Base-by-base conservation (phyloP, 2,797 vertebrate genomes). In the Sparidentex hasta region DNA sequence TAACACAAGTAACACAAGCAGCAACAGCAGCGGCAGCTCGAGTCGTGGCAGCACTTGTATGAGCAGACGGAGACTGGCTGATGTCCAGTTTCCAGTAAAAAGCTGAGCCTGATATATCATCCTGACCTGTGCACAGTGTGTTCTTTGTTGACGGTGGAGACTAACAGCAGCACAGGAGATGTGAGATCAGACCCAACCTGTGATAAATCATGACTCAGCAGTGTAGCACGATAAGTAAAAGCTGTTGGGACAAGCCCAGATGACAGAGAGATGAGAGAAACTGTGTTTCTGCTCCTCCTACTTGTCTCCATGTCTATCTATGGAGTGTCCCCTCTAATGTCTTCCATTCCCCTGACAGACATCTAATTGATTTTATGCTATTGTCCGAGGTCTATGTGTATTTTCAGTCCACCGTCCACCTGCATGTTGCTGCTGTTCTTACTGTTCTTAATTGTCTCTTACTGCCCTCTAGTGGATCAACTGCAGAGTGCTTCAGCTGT, bases 111-210 rank as follows among this genome's bases (percentile, higher is more conserved):
- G 65, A 72, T 52, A 50, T 21, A 84, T 78, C 48, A 74, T 61
- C 27, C 71, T 78, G 81, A 85, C 55, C 70, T 54, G 63, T 81
- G 84, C 57, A 88, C 80, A 87, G 71, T 38, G 38, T 87, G 88
- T 93, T 88, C 87, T 86, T 68, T 90, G 65, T 84, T 91, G 87
- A 85, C 77, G 80, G 65, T 58, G 78, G 54, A 81, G 76, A 29
- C 54, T 51, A 68, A 54, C 64, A 84, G 69, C 61, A 71, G 66
- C 66, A 56, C 66, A 54, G 61, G 67, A 75, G 67, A 71, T 47
- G 68, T 85, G 83, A 73, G 84, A 87, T 79, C 81, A 71, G 73
- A 77, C 66, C 52, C 61, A 76, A 33, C 43, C 69, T 18, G 80
- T 65, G 76, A 83, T 82, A 67, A 89, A 78, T 87, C 72, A 85